These are phyloP conservation scores for Lasioglossum albipes DNA, from an alignment of 1,140 invertebrate species.

Conservation along the genomic window DNA sequence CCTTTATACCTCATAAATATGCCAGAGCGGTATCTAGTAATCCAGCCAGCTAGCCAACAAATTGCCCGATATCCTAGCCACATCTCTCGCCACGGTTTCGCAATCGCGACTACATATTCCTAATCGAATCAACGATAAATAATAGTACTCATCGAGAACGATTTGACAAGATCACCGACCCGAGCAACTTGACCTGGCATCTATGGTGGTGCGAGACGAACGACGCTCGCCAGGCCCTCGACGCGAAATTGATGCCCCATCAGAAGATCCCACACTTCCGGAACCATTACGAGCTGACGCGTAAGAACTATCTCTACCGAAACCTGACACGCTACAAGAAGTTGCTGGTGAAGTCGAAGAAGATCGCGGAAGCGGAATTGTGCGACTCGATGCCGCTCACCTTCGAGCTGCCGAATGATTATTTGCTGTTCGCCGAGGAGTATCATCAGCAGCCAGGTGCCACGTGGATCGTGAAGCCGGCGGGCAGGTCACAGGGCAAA, in stretches of 20 bases:
- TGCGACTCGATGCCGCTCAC: constrained; percentile 77
- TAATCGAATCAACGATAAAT: not conserved
- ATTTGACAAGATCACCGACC: constrained; percentile 51
- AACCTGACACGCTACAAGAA: constrained; percentile 81
- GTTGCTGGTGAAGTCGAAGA: constrained; percentile 62
- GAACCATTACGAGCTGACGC: constrained; percentile 83
- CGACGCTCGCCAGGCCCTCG: constrained; percentile 65
- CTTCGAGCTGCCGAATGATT: constrained; percentile 80
- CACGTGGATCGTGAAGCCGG: constrained; percentile 85
- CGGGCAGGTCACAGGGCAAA: constrained; percentile 77
- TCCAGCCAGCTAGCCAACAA: not conserved
- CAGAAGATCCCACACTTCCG: constrained; percentile 79
- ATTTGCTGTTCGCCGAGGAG: constrained; percentile 80
- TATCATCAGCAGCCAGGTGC: constrained; percentile 80
- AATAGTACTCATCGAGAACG: not conserved
- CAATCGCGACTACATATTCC: not conserved
- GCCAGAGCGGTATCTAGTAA: not conserved
- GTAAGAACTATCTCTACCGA: constrained; percentile 83
- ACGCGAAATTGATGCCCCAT: constrained; percentile 61
- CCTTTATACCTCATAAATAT: not conserved
- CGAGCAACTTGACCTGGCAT: constrained; percentile 71
- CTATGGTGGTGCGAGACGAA: constrained; percentile 79
- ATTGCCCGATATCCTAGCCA: not conserved
- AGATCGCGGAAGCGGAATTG: constrained; percentile 70
- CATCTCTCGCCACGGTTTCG: not conserved